Evolutionary conservation across 2,113 vertebrate species (phyloP), one percentile per base, ranked within the genome.

Genomic region (Macroglossus sobrinus): DNA sequence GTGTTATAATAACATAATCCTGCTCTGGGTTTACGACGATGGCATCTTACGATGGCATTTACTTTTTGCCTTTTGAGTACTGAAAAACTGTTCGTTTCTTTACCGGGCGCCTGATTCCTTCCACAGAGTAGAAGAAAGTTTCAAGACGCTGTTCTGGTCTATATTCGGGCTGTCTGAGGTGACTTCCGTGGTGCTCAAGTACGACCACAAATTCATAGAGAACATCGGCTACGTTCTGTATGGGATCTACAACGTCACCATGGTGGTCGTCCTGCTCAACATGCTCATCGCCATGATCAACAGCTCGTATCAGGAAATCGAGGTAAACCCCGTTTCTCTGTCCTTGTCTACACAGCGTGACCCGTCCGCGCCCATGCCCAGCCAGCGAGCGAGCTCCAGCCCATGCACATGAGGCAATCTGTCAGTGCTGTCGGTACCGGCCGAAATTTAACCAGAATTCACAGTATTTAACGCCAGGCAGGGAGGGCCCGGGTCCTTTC

Each of bases 281-380:
- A 99, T 99, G 99, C 98, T 99, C 53, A 99, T 99, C 97, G 99
- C 99, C 50, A 99, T 99, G 99, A 99, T 99, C 95, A 99, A 99
- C 95, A 99, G 99, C 79, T 99, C 99, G 0, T 99, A 99, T 53
- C 99, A 99, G 96, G 99, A 99, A 98, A 99, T 99, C 19, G 99
- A 99, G 99, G 99, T 99, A 98, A 96, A 95, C 22, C 22, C 50
- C 24, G 33, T n/a, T 78, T 84, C 19, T 91, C 43, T 93, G 2
- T 63, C 33, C 79, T 91, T 38, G 57, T 79, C 82, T 74, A 26
- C 30, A 93, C 59, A 59, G 15, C 7, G 11, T 10, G 1, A 7
- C 4, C 3, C 3, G 0, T 74, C 50, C 76, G 63, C 38, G 26
- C 71, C 19, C 16, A 61, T 75, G 57, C 18, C 72, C 45, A 66